Conservation (phyloP, 2,113 vertebrate species). For the Istiophorus platypterus region DNA sequence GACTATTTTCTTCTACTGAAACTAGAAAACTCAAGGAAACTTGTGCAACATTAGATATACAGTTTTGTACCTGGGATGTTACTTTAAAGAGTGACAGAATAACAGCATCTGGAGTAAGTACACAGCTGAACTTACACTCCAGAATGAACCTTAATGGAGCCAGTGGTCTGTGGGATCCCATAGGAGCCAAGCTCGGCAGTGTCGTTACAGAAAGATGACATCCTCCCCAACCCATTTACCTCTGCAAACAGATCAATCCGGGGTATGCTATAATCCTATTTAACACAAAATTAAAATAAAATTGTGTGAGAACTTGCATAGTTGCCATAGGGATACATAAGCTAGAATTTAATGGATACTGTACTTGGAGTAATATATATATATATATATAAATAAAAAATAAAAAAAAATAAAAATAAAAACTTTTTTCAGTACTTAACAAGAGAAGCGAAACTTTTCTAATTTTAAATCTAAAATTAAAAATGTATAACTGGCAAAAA, state of each 20-base stretch:
- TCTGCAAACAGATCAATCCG: constrained; percentile 93
- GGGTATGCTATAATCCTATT: constrained; percentile 92
- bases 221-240: constrained; percentile 89
- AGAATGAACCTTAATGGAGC: constrained; percentile 93
- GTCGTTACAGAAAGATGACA: constrained; percentile 90
- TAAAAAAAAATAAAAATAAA: too few relatives aligned
- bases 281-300: constrained; percentile 3
- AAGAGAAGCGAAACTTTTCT: background rate
- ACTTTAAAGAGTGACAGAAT: background rate
- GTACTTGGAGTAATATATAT: background rate
- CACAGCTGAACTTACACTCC: constrained; percentile 90
- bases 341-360: background rate
- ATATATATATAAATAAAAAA: background rate
- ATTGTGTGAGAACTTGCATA: background rate
- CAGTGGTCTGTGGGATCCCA: constrained; percentile 88
- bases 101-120: background rate
- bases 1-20: background rate
- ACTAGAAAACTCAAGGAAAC: background rate
- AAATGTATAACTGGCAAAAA: too few relatives aligned
- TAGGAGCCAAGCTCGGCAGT: constrained; percentile 88
- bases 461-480: background rate
- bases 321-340: background rate
- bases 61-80: background rate
- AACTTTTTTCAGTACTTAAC: background rate
- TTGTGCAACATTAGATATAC: background rate